Base-by-base conservation (phyloP, 2,888 invertebrate genomes). In the Amiota communis region DNA sequence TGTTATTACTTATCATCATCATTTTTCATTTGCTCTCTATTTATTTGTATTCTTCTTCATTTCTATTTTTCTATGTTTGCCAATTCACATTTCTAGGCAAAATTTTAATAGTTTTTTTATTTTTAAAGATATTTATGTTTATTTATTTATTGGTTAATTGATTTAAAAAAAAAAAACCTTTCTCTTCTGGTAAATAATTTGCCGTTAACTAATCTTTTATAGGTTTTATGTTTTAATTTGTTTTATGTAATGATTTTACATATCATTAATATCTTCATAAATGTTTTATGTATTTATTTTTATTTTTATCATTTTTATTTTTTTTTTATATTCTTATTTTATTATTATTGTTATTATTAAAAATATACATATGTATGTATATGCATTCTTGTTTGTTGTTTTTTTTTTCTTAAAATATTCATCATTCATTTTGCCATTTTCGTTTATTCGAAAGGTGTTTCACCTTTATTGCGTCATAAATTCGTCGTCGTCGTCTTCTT, bases 391-490 rank as follows among this genome's bases (percentile, higher is more conserved):
- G 57, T 57, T 57, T 57, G 4, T 15, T n/a, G 17, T 57, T 57
- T 1, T 57, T 15, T 17, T n/a, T 57, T 23, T 23, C 3, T 23
- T 23, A 1, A 36, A 36, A 6, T 36, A 36, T 36, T 36, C 36
- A 36, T 36, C 36, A 36, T 36, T 36, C 36, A 36, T 36, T 36
- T 36, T 36, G 36, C 36, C 36, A 36, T 6, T 36, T 36, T 63
- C 36, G 20, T 46, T 47, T 64, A 47, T 64, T 48, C 15, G 47
- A 64, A 64, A 64, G 47, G 48, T 48, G 47, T 64, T 64, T 64
- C 64, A 64, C 48, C 64, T 64, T 64, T 64, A 64, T 64, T 64
- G 64, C 48, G 47, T 64, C 64, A 64, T 64, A 64, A 64, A 64
- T 15, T 47, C 17, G 46, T 15, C 10, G 47, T 47, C 2, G 2